Evolutionary conservation across 1,140 invertebrate species (phyloP).

Genomic region (Elysia chlorotica): DNA sequence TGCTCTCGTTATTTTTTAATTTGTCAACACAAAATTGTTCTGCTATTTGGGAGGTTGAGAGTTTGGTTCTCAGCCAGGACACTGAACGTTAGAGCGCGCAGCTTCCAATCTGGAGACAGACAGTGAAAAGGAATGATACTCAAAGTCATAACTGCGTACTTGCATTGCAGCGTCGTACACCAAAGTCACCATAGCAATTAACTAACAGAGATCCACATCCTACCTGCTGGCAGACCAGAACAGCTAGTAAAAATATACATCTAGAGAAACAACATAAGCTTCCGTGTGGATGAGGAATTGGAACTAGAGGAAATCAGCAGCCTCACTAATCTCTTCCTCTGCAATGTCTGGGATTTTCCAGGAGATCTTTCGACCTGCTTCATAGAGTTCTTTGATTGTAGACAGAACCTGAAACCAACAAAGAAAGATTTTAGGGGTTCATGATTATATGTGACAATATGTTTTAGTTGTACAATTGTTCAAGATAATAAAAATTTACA

Average conservation of each 20-base stretch:
- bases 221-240: background rate
- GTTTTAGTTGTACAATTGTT: background rate
- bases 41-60: background rate
- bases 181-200: too few species aligned
- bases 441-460: background rate
- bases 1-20: too few species aligned
- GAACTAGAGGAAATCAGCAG: constrained; percentile 9
- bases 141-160: too few species aligned
- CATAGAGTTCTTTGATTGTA: constrained; percentile 80
- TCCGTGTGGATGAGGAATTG: background rate
- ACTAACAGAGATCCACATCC: background rate
- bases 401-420: constrained; percentile 7
- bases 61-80: background rate
- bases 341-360: constrained; percentile 75
- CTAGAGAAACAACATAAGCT: background rate
- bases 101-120: background rate
- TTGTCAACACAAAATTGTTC: too few species aligned
- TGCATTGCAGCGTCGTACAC: too few species aligned
- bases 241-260: background rate
- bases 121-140: background rate
- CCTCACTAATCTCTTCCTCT: constrained; percentile 22
- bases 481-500: background rate
- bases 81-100: background rate
- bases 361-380: constrained; percentile 75
- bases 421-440: background rate